phyloP scores from a whole-genome alignment of 2,113 vertebrate genomes.

The Notiomystis cincta region DNA sequence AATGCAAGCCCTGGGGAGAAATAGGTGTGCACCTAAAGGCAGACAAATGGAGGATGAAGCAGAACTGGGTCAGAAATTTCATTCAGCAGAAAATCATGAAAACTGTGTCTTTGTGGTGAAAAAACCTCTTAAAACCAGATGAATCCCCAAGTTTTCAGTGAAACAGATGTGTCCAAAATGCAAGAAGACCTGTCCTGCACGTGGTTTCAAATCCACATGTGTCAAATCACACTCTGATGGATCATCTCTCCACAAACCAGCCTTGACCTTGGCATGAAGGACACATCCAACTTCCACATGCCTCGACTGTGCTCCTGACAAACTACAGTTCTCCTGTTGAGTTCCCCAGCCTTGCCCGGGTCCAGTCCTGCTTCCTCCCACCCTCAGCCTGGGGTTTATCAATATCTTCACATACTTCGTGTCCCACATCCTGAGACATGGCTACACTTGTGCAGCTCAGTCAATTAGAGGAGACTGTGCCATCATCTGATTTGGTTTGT shows the following conservation, averaged over 20 bases:
- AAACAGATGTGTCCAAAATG: not conserved
- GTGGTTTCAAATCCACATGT: rapidly evolving
- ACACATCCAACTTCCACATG: rapidly evolving
- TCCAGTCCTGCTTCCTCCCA: not conserved
- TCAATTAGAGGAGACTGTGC: constrained; percentile 58
- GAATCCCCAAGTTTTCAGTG: not conserved
- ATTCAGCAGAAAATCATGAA: not conserved
- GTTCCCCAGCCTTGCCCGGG: not conserved
- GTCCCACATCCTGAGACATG: constrained; percentile 11
- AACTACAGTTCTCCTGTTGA: rapidly evolving
- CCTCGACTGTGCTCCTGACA: not conserved
- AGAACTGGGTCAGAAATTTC: not conserved
- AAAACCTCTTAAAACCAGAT: not conserved
- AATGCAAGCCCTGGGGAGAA: not conserved
- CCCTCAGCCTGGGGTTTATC: not conserved
- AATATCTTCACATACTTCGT: not conserved
- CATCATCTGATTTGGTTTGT: constrained; percentile 58
- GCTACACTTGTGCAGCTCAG: constrained; percentile 13
- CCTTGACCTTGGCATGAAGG: not conserved
- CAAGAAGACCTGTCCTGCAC: not conserved
- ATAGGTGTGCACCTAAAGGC: not conserved
- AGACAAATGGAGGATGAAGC: not conserved
- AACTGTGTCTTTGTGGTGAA: not conserved
- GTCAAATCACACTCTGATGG: rapidly evolving
- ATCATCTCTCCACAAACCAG: not conserved